Evolutionary conservation across 2,797 vertebrate genomes (phyloP), one percentile per base, ranked within the genome.

Genomic region (Thalassophryne amazonica): DNA sequence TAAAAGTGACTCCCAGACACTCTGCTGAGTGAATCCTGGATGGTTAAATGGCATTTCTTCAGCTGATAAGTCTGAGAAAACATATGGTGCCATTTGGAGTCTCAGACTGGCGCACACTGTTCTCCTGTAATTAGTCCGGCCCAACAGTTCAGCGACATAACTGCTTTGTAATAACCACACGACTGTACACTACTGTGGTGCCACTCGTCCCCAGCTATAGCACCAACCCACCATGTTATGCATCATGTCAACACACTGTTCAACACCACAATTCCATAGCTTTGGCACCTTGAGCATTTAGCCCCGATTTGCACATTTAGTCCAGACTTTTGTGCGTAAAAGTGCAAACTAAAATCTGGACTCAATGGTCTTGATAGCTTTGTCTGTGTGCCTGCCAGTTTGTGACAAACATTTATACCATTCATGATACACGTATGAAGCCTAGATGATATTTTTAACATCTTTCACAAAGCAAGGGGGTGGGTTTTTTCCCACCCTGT

Each of bases 31-130:
- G 89, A 86, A 87, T 88, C 86, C 85, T 81, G 86, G 86, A 90
- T 86, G 86, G 78, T 84, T 91, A 91, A 90, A 88, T 87, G 83
- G 68, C 85, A 86, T 89, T 89, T 89, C 87, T 91, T 90, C 89
- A 91, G 82, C 85, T 91, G 81, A 88, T 87, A 91, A 91, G 92
- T 94, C 94, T 92, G 91, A 91, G 92, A 88, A 93, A 94, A 91
- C 94, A 93, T 94, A 95, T 93, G 94, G 94, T 92, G 91, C 92
- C 93, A 92, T 95, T 95, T 95, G 94, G 93, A 92, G 78, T 76
- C 88, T 88, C 92, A 90, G 93, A 92, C 92, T 89, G 90, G 60
- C 80, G 87, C 94, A 87, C 89, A 91, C 94, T 94, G 93, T 94
- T 95, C 90, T 91, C 88, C 93, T 94, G 94, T 96, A 95, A 95